A percentile compares a stretch with the other conserved stretches of the same genome.
phyloP scores from a whole-genome alignment of 2,113 vertebrate genomes.

The Ailuropoda melanoleuca region DNA sequence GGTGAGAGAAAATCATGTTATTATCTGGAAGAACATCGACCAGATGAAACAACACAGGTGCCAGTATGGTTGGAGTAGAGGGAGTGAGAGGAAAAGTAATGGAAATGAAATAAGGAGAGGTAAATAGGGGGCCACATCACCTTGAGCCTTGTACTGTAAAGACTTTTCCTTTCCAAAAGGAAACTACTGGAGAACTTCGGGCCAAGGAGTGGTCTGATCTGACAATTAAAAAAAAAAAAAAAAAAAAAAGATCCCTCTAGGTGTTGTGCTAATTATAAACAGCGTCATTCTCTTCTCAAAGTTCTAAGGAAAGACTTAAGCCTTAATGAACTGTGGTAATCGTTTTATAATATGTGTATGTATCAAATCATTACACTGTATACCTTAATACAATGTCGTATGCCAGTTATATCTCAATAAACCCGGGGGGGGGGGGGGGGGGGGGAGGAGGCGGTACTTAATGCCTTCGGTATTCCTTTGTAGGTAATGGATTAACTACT shows the following conservation, averaged over 20 bases:
- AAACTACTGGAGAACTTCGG: neutral
- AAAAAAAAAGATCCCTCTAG: neutral
- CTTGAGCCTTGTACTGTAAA: neutral
- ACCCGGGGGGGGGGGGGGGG: accelerated
- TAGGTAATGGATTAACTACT: neutral
- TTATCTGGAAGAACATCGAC: neutral
- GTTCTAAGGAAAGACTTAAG: neutral
- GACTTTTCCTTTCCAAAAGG: neutral
- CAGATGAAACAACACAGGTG: neutral
- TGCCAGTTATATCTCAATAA: neutral
- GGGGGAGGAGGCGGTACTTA: neutral
- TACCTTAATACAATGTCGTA: neutral
- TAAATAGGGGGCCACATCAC: neutral
- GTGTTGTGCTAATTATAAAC: neutral
- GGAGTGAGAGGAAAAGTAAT: neutral
- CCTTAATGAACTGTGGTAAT: neutral
- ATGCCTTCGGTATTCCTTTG: neutral
- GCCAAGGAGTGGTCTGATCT: neutral
- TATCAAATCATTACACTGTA: neutral
- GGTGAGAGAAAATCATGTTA: neutral
- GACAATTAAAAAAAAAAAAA: neutral
- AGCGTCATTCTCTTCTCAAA: neutral
- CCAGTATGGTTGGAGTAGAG: neutral
- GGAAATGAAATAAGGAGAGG: neutral
- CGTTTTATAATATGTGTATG: neutral